Percentiles rank a stretch among this genome's conserved stretches.
Conservation (phyloP, 2,797 vertebrate genomes). For the Pogonophryne albipinna region DNA sequence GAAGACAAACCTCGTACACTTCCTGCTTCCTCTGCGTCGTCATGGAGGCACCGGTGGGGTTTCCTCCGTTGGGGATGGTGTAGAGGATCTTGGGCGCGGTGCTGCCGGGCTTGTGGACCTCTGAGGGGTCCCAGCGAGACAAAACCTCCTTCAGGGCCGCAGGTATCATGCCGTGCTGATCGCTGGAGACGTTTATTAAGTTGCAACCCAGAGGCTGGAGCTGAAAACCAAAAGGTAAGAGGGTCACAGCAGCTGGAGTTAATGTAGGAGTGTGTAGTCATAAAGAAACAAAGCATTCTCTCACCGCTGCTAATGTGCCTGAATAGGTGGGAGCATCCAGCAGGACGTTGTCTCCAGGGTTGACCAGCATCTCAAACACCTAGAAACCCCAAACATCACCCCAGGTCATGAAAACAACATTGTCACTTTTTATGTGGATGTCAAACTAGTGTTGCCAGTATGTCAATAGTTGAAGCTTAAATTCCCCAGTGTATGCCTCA, state of each 20-base stretch:
- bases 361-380: slow-evolving; percentile 96
- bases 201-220: slow-evolving; percentile 88
- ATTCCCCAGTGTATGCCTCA: too few relatives aligned
- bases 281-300: slow-evolving; percentile 34
- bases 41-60: slow-evolving; percentile 90
- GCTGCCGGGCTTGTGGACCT: slow-evolving; percentile 74
- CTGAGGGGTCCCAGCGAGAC: slow-evolving; percentile 85
- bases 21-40: slow-evolving; percentile 86
- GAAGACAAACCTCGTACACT: slow-evolving; percentile 85
- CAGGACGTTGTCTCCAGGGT: slow-evolving; percentile 91
- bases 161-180: slow-evolving; percentile 89
- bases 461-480: too few relatives aligned
- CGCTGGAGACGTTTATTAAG: slow-evolving; percentile 86
- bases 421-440: too few relatives aligned
- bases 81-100: slow-evolving; percentile 84
- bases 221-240: slow-evolving; percentile 59
- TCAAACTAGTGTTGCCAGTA: too few relatives aligned
- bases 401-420: neutral
- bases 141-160: slow-evolving; percentile 83
- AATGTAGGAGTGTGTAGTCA: neutral
- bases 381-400: slow-evolving; percentile 54
- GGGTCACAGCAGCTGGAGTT: neutral
- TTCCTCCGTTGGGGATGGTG: slow-evolving; percentile 91
- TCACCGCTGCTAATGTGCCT: slow-evolving; percentile 90
- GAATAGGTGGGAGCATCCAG: slow-evolving; percentile 91